These are phyloP conservation scores for Capitulum mitella DNA, from an alignment of 2,888 invertebrate species.

Conservation along the genomic window DNA sequence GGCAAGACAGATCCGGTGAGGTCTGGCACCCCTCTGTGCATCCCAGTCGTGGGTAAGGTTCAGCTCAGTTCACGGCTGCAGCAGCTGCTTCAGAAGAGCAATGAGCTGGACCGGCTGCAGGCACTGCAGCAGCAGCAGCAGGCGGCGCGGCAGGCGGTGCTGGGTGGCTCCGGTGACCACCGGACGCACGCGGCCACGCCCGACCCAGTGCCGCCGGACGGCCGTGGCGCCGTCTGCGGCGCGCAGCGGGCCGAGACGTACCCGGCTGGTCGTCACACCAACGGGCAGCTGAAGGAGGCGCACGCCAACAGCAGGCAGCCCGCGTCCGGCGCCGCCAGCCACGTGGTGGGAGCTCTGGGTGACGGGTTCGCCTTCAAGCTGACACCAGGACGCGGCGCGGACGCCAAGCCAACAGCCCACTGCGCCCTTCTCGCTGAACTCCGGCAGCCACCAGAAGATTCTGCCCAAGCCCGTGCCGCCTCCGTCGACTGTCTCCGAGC, in stretches of 20 bases:
- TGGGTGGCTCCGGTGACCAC: not conserved
- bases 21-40: not conserved
- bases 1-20: not conserved
- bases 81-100: slow-evolving; percentile 16
- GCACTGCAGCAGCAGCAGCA: slow-evolving; percentile 13
- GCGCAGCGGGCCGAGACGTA: not conserved
- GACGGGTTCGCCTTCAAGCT: not conserved
- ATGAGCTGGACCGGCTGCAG: slow-evolving; percentile 13
- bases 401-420: not conserved
- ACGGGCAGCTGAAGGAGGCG: not conserved
- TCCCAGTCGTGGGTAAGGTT: slow-evolving; percentile 15
- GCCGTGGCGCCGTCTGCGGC: not conserved
- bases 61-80: slow-evolving; percentile 8
- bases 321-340: not conserved
- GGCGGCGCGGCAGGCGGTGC: not conserved
- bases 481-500: not conserved
- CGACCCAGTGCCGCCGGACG: not conserved
- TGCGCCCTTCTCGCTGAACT: not conserved
- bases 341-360: no score
- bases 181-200: not conserved
- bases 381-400: not conserved
- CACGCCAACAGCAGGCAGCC: not conserved
- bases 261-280: not conserved
- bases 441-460: not conserved
- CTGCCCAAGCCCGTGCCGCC: not conserved